A percentile compares a stretch with the other conserved stretches of the same genome.
These are phyloP conservation scores for Mohoua ochrocephala DNA, from an alignment of 2,113 vertebrate species.

Conservation along the genomic window DNA sequence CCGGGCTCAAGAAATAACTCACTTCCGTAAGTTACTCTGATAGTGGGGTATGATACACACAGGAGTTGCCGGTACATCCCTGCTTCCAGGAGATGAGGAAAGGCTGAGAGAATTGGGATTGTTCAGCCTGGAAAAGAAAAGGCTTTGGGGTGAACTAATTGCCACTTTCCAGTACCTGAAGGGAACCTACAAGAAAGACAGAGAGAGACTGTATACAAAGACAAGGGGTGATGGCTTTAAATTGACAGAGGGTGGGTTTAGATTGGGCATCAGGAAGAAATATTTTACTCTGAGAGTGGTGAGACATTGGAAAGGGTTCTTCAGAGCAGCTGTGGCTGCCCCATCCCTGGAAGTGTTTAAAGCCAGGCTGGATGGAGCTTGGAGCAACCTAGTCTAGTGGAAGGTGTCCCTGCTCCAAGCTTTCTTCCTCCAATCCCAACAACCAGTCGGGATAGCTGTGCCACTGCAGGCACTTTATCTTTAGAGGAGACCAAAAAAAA, in stretches of 20 bases:
- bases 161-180: neutral
- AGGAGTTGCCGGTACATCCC: neutral
- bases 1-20: neutral
- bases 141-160: neutral
- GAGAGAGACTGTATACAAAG: neutral
- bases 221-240: neutral
- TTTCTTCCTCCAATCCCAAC: neutral
- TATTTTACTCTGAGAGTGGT: neutral
- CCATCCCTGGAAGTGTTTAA: neutral
- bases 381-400: neutral
- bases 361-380: neutral
- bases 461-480: neutral
- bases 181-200: neutral
- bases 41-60: neutral
- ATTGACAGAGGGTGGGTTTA: neutral
- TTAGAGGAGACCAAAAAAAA: too few species aligned
- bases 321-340: neutral
- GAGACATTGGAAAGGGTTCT: neutral
- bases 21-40: neutral
- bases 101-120: neutral
- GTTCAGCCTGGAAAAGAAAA: neutral
- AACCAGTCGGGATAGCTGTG: fast-evolving
- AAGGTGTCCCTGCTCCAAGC: neutral
- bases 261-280: neutral
- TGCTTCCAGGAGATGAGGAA: neutral